Conservation (phyloP, 2,113 vertebrate species). For the Phrynosoma platyrhinos region DNA sequence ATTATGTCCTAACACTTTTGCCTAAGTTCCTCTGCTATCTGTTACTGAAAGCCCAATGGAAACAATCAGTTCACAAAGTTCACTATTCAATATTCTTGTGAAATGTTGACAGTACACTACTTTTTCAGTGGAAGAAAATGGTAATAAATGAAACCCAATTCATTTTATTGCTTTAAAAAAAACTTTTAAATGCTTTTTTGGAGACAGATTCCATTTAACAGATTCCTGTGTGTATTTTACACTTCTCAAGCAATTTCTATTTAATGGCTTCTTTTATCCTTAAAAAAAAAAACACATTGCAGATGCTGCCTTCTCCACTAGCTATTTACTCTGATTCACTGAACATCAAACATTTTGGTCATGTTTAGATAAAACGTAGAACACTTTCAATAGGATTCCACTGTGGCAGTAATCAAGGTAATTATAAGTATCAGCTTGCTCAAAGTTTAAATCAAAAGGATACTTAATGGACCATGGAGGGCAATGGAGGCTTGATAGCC, state of each 20-base stretch:
- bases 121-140: slow-evolving; percentile 61
- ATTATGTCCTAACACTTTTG: slow-evolving; percentile 24
- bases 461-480: background rate
- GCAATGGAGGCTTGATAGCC: no score
- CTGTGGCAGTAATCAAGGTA: slow-evolving; percentile 6
- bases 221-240: slow-evolving; percentile 56
- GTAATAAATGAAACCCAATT: slow-evolving; percentile 54
- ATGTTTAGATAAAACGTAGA: slow-evolving; percentile 25
- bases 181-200: slow-evolving; percentile 60
- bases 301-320: slow-evolving; percentile 27
- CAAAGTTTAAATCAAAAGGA: background rate
- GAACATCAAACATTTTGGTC: slow-evolving; percentile 4
- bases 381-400: background rate
- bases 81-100: slow-evolving; percentile 45
- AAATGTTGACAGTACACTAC: slow-evolving; percentile 21
- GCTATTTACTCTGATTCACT: slow-evolving; percentile 52
- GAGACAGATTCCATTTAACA: slow-evolving; percentile 59
- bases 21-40: slow-evolving; percentile 50
- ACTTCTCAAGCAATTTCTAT: slow-evolving; percentile 59
- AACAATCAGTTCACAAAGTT: slow-evolving; percentile 59
- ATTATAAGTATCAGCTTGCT: background rate
- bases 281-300: slow-evolving; percentile 29
- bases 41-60: slow-evolving; percentile 51
- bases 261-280: slow-evolving; percentile 39
- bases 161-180: slow-evolving; percentile 56